Base-by-base conservation (phyloP, 2,888 invertebrate species). In the Unio pictorum region DNA sequence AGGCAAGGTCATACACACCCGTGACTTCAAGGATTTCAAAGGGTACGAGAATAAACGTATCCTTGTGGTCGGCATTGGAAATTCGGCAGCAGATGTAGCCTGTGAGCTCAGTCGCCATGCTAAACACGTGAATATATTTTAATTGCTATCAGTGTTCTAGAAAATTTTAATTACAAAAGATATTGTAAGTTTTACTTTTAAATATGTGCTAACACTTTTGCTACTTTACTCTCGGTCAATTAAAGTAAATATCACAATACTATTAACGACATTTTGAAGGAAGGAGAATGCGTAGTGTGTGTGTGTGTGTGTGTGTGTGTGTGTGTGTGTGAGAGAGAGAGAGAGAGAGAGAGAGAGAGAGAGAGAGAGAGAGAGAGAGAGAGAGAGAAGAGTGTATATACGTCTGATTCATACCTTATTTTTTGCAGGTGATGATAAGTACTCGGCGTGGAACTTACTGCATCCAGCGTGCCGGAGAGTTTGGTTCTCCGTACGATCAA, bases 391-490 rank as follows among this genome's bases (percentile, higher is more conserved):
- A 55, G n/a, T 11, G 3, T 45, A 11, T 45, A 15, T 45, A 45
- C 11, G 15, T 45, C 45, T 45, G 45, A 45, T 45, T 45, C 45
- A 45, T 20, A 7, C 23, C 0, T 18, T 26, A 3, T 61, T 54
- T 59, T 23, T 68, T 78, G 3, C 61, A 90, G 90, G 90, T 90
- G 0, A 90, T 88, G 54, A 82, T 91, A 55, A 89, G 89, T 61
- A 91, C 90, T 0, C 81, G 91, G 18, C 80, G 89, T 18, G 91
- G 91, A 18, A 81, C 90, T 1, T 91, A 90, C 87, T 83, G 90
- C 17, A 85, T 89, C 69, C 89, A 89, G 72, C 75, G 90, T 26
- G 86, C 89, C 7, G 79, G 67, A 7, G 81, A 81, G 26, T 66
- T 71, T 63, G 88, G 87, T 0, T 45, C 73, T 28, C 88, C 88